Percentiles rank a stretch among this genome's conserved stretches.
Conservation (phyloP, 2,113 vertebrate genomes). For the Capricornis sumatraensis region DNA sequence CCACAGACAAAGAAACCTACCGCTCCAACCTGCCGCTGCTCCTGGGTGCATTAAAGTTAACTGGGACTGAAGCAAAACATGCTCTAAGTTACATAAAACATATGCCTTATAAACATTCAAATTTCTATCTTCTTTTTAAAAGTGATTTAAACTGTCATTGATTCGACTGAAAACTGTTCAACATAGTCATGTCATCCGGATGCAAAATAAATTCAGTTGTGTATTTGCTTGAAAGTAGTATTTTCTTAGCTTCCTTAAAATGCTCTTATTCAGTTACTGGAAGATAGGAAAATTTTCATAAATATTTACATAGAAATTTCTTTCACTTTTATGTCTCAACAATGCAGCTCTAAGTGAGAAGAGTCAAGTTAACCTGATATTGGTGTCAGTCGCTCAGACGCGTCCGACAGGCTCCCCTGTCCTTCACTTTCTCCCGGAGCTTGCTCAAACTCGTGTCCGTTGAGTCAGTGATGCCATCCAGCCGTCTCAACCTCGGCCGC, state of each 20-base stretch:
- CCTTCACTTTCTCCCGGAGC: neutral
- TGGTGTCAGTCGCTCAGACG: neutral
- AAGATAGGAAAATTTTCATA: neutral
- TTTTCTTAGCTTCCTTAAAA: neutral
- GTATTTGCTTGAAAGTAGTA: neutral
- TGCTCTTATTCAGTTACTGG: neutral
- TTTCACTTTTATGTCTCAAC: neutral
- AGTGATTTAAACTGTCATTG: neutral
- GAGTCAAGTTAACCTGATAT: neutral
- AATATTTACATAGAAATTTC: neutral
- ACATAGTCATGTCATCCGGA: neutral
- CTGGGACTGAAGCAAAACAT: neutral
- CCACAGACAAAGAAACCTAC: neutral
- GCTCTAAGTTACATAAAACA: neutral
- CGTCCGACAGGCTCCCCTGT: neutral
- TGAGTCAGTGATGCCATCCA: neutral
- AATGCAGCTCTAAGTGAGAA: neutral
- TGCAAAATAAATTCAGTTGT: slow-evolving; percentile 2
- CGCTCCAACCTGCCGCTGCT: rapidly evolving
- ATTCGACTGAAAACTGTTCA: slow-evolving; percentile 11
- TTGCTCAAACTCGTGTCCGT: neutral
- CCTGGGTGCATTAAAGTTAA: neutral
- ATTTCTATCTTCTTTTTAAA: neutral
- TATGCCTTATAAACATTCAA: neutral
- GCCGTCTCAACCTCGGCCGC: rapidly evolving